phyloP scores from a whole-genome alignment of 1,140 invertebrate genomes.

The Lordiphosa stackelbergi region DNA sequence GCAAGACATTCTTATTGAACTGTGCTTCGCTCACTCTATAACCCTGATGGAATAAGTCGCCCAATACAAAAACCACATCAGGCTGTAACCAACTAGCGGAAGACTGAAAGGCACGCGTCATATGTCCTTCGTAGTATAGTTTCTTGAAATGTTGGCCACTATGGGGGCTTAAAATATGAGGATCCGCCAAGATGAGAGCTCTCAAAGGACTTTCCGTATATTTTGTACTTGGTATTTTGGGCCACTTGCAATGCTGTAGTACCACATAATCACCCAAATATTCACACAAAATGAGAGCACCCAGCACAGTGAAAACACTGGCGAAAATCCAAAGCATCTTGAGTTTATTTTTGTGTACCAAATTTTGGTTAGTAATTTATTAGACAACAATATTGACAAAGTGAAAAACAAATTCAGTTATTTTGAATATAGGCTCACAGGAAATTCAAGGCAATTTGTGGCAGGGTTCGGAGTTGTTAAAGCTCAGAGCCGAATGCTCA shows the following conservation, averaged over 20 bases:
- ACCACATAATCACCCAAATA: conserved; percentile 60
- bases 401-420: too few relatives aligned
- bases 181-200: conserved; percentile 93
- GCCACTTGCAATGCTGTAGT: conserved; percentile 57
- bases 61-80: conserved; percentile 94
- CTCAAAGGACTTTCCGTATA: conserved; percentile 52
- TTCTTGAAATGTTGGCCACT: conserved; percentile 98
- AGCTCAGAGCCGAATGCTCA: too few relatives aligned
- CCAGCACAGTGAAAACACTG: conserved; percentile 51
- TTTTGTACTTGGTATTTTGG: conserved; percentile 51
- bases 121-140: conserved; percentile 97
- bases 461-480: too few relatives aligned
- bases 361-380: too few relatives aligned
- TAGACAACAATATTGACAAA: too few relatives aligned
- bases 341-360: too few relatives aligned
- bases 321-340: conserved; percentile 51
- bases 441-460: too few relatives aligned
- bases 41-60: conserved; percentile 98
- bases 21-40: conserved; percentile 88
- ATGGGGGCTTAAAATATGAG: conserved; percentile 91
- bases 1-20: conserved; percentile 86
- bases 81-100: conserved; percentile 89
- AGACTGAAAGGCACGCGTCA: conserved; percentile 95
- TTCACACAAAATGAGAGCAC: conserved; percentile 59
- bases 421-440: too few relatives aligned